A percentile compares a stretch with the other conserved stretches of the same genome.
These are phyloP conservation scores for Diachrysia chrysitis DNA, from an alignment of 2,888 invertebrate species.

Conservation along the genomic window DNA sequence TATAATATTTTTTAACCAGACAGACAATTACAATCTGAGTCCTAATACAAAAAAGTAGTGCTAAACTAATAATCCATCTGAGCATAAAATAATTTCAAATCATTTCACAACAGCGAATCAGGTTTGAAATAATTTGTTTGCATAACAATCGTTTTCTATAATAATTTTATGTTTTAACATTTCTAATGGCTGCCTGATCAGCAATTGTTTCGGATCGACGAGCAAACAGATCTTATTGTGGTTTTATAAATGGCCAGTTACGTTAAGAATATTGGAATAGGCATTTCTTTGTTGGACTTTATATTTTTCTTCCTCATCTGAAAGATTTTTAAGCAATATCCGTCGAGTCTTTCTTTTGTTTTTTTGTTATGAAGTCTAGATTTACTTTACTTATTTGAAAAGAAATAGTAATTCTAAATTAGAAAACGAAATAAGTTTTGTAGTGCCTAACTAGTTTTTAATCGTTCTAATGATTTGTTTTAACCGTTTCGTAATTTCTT, in stretches of 20 bases:
- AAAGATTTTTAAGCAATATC: neutral
- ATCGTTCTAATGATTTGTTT: neutral
- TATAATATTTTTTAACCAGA: neutral
- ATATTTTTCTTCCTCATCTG: slow-evolving; percentile 5
- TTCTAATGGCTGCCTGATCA: slow-evolving; percentile 60
- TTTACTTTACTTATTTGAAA: no score
- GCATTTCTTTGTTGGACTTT: slow-evolving; percentile 41
- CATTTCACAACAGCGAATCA: slow-evolving; percentile 56
- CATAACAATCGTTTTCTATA: slow-evolving; percentile 62
- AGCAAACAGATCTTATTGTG: slow-evolving; percentile 78
- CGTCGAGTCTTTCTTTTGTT: neutral
- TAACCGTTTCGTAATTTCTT: neutral
- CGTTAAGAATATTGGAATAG: slow-evolving; percentile 54
- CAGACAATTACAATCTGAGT: neutral
- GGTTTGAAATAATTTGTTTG: slow-evolving; percentile 59
- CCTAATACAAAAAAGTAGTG: slow-evolving; percentile 15
- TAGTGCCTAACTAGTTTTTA: neutral
- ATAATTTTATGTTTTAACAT: slow-evolving; percentile 61
- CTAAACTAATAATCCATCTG: slow-evolving; percentile 37
- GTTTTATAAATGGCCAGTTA: slow-evolving; percentile 63
- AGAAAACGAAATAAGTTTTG: neutral
- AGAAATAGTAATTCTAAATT: neutral
- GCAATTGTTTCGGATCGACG: slow-evolving; percentile 80
- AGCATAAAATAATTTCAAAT: slow-evolving; percentile 46
- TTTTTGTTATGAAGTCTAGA: no score